Conservation (phyloP, 2,113 vertebrate species). For the Geococcyx californianus region DNA sequence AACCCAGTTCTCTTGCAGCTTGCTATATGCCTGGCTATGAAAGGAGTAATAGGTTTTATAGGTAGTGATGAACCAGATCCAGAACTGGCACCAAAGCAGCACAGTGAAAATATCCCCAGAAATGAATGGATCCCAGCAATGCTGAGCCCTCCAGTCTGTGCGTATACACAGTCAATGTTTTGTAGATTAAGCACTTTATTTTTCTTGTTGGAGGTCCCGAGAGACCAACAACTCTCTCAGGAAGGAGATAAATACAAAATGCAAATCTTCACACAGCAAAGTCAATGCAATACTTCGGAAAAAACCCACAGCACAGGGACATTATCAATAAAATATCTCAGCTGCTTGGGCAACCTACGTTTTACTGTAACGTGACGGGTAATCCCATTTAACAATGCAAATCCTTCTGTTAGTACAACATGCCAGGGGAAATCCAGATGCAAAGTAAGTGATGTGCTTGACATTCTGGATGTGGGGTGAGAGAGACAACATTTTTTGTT, state of each 20-base stretch:
- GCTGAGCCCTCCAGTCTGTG: not conserved
- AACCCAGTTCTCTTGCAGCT: not conserved
- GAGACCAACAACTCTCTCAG: not conserved
- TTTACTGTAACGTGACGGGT: not conserved
- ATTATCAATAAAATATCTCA: not conserved
- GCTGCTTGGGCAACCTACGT: not conserved
- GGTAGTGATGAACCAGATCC: not conserved
- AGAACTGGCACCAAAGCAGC: not conserved
- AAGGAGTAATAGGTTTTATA: not conserved
- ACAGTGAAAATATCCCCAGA: not conserved
- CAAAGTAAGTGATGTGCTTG: not conserved
- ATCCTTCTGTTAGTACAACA: not conserved
- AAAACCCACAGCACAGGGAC: not conserved
- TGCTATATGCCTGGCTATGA: not conserved
- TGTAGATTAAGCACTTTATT: not conserved
- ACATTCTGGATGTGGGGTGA: not conserved
- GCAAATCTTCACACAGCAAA: not conserved
- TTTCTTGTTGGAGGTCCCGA: not conserved
- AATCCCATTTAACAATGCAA: conserved; percentile 16
- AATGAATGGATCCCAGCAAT: not conserved
- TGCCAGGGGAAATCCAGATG: not conserved
- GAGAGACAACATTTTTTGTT: not conserved
- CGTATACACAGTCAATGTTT: not conserved
- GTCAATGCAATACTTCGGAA: not conserved
- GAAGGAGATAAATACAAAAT: not conserved